These are phyloP conservation scores for Dissostichus mawsoni DNA, from an alignment of 2,113 vertebrate genomes.

Conservation along the genomic window DNA sequence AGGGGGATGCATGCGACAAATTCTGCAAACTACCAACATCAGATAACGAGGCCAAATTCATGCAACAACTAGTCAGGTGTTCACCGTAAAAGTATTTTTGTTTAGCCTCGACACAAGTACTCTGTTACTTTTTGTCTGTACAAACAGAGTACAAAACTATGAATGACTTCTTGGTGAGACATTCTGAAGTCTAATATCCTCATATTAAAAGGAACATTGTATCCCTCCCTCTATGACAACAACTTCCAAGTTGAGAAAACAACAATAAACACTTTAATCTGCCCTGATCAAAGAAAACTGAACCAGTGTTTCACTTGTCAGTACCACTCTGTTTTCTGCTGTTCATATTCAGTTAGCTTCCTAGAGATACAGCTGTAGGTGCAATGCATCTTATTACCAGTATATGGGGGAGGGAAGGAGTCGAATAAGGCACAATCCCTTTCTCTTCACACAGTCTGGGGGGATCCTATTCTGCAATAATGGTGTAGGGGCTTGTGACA, in stretches of 20 bases:
- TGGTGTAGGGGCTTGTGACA: slow-evolving; percentile 78
- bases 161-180: neutral
- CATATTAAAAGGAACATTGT: neutral
- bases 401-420: slow-evolving; percentile 5
- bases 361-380: neutral
- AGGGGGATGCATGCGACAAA: neutral
- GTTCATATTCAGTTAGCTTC: neutral
- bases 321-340: neutral
- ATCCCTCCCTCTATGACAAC: neutral
- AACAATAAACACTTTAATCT: too few relatives aligned
- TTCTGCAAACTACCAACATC: neutral
- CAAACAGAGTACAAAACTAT: neutral
- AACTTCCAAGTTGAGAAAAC: neutral
- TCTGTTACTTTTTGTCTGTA: too few relatives aligned
- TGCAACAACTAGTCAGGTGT: neutral
- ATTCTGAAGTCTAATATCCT: neutral
- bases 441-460: slow-evolving; percentile 62
- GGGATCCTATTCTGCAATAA: slow-evolving; percentile 77
- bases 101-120: neutral
- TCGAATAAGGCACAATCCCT: slow-evolving; percentile 24
- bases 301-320: neutral
- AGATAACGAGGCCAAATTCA: neutral
- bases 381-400: slow-evolving; percentile 9
- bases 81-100: neutral
- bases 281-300: neutral